These are phyloP conservation scores for Campoplex capitator DNA, from an alignment of 2,888 invertebrate genomes.

Conservation along the genomic window DNA sequence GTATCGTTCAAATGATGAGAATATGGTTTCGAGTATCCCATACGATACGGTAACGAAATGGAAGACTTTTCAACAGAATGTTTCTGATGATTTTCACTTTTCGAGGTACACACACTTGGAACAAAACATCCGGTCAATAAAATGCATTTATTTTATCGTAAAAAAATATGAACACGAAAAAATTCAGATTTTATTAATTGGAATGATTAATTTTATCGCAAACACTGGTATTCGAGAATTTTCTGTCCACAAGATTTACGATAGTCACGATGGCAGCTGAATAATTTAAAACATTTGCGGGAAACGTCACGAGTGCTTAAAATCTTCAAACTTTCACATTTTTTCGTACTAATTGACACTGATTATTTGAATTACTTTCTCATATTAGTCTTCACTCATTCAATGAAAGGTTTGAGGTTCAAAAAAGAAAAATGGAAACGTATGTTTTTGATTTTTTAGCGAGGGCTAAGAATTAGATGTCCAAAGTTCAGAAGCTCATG, in stretches of 20 bases:
- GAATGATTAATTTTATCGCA: neutral
- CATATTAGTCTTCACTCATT: neutral
- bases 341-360: neutral
- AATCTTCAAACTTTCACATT: neutral
- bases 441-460: constrained; percentile 26
- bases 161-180: neutral
- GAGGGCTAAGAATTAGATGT: neutral
- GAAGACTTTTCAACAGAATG: neutral
- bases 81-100: neutral
- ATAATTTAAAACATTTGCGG: neutral
- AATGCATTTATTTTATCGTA: neutral
- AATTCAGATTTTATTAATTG: constrained; percentile 15
- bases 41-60: neutral
- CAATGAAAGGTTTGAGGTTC: neutral
- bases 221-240: neutral
- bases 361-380: neutral
- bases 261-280: neutral
- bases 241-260: neutral
- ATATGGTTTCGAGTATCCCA: constrained; percentile 1
- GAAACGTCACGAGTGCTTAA: neutral
- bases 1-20: constrained; percentile 26
- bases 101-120: neutral
- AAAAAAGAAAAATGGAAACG: neutral
- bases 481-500: neutral
- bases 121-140: neutral